phyloP scores from a whole-genome alignment of 2,797 vertebrate species.

The Eulemur albifrons region DNA sequence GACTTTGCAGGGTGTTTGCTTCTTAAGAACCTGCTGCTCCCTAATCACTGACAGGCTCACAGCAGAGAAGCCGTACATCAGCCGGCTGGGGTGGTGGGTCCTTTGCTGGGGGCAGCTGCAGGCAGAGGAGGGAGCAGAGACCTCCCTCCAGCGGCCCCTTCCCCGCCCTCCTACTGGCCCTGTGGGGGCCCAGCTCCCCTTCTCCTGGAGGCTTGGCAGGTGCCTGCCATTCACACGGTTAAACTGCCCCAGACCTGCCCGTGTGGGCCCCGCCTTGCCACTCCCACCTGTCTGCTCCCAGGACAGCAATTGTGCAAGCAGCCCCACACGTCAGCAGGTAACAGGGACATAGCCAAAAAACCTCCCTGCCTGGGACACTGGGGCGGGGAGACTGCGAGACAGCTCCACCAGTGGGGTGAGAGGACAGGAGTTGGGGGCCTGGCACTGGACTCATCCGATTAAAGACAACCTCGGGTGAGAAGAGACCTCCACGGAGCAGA shows the following conservation, averaged over 20 bases:
- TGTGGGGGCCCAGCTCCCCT: conserved; percentile 40
- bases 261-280: not conserved
- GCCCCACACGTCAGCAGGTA: not conserved
- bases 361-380: not conserved
- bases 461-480: not conserved
- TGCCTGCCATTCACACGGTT: conserved; percentile 74
- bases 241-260: conserved; percentile 68
- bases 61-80: conserved; percentile 63
- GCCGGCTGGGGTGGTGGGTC: conserved; percentile 48
- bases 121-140: conserved; percentile 21
- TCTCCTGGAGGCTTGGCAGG: conserved; percentile 50
- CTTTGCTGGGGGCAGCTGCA: not conserved
- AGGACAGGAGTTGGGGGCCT: not conserved
- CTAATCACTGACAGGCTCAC: not conserved
- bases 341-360: not conserved
- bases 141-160: not conserved
- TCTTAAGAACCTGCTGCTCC: conserved; percentile 10
- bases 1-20: not conserved
- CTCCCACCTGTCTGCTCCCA: not conserved
- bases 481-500: fast-evolving
- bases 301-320: not conserved
- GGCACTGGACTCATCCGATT: fast-evolving
- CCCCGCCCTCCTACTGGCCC: not conserved
- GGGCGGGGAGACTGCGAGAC: not conserved
- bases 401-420: not conserved